These are phyloP conservation scores for Melanostigma gelatinosum DNA, from an alignment of 2,113 vertebrate species.

Conservation along the genomic window DNA sequence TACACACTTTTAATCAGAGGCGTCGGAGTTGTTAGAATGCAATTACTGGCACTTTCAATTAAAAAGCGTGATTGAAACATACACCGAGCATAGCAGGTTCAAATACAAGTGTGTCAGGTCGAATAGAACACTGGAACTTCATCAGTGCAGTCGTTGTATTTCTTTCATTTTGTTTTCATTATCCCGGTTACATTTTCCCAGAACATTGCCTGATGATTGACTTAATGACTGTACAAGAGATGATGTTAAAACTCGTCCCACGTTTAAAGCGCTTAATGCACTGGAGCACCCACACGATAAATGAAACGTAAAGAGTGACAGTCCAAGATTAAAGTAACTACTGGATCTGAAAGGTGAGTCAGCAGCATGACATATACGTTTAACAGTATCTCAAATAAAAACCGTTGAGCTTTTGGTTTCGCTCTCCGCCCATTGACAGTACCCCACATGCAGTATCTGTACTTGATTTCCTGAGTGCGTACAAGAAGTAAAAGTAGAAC, in stretches of 20 bases:
- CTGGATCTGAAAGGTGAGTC: neutral
- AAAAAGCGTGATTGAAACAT: slow-evolving; percentile 20
- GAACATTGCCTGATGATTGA: neutral
- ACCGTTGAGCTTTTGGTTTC: neutral
- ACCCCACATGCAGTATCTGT: neutral
- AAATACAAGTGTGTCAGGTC: too few species aligned
- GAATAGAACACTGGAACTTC: too few species aligned
- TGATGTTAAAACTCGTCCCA: neutral
- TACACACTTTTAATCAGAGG: neutral
- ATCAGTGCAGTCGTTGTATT: too few species aligned
- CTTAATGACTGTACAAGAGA: neutral
- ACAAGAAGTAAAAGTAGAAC: slow-evolving; percentile 11
- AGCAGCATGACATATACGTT: neutral
- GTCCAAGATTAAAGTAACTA: neutral
- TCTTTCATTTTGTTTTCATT: too few species aligned
- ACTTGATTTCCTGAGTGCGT: slow-evolving; percentile 7
- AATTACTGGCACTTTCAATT: slow-evolving; percentile 40
- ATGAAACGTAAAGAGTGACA: neutral
- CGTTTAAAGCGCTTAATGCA: neutral
- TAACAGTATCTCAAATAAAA: neutral
- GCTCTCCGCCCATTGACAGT: neutral
- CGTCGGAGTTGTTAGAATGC: slow-evolving; percentile 11
- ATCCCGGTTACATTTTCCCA: neutral
- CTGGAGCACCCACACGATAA: neutral
- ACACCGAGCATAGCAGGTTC: too few species aligned